Conservation (phyloP, 2,888 invertebrate genomes). For the Cheilosia pagana region DNA sequence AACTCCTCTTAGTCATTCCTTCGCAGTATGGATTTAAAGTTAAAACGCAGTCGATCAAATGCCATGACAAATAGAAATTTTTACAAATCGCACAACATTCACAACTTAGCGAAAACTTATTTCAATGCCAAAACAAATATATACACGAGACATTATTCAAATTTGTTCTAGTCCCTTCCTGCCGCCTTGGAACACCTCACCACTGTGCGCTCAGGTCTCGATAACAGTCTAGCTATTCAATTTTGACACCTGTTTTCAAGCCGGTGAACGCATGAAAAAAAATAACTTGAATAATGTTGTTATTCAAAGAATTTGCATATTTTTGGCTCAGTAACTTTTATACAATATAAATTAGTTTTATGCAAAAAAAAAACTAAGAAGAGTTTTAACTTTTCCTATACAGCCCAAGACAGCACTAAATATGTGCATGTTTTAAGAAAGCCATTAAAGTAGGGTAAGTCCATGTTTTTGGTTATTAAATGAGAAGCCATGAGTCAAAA, state of each 20-base stretch:
- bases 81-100: neutral
- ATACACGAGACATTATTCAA: constrained; percentile 13
- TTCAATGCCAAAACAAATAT: constrained; percentile 7
- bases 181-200: neutral
- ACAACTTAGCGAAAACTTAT: constrained; percentile 19
- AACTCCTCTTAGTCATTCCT: no score
- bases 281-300: constrained; percentile 33
- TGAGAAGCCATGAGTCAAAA: neutral
- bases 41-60: no score
- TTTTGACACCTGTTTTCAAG: constrained; percentile 49
- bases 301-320: constrained; percentile 40
- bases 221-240: constrained; percentile 36
- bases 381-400: neutral
- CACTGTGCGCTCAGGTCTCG: neutral
- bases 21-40: no score
- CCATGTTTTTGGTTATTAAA: neutral
- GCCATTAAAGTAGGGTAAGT: neutral
- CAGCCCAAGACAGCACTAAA: neutral
- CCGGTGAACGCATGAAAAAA: constrained; percentile 56
- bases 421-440: constrained; percentile 3
- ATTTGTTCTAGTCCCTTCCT: neutral
- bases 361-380: neutral
- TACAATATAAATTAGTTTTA: constrained; percentile 35
- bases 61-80: no score
- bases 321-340: constrained; percentile 44